Base-by-base conservation (phyloP, 1,140 invertebrate genomes). In the Melitaea cinxia region DNA sequence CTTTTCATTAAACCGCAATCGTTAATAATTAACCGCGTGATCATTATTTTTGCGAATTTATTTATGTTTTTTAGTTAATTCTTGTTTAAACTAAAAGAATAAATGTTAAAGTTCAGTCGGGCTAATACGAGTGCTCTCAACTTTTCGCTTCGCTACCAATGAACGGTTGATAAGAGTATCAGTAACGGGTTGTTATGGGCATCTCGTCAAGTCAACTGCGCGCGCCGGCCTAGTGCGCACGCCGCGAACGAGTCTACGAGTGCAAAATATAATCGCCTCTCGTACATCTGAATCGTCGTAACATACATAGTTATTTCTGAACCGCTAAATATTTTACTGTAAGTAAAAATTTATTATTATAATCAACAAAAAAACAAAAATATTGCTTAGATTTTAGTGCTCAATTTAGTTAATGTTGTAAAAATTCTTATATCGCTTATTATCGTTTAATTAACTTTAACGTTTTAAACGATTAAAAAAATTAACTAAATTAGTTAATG, bases 201-300 rank as follows among this genome's bases (percentile, higher is more conserved):
- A 3, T 9, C 2, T 21, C 23, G 59, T 26, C 28, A 56, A 80
- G 75, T 75, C 68, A 61, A 49, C 53, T 60, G 63, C 62, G 73
- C 67, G 75, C 77, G 58, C 61, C 67, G 37, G 50, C 37, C 57
- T 50, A 35, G 70, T 72, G 69, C 75, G 75, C 77, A 77, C 77
- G 77, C 71, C 61, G n/a, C 26, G 45, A 39, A 53, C 49, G 10
- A 42, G 14, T 10, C 59, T 15, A n/a, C n/a, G n/a, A n/a, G n/a
- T n/a, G n/a, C n/a, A n/a, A n/a, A n/a, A n/a, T n/a, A n/a, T n/a
- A n/a, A n/a, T n/a, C n/a, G n/a, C n/a, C 10, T 19, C 39, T 19
- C 15, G 15, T 9, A 45, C 17, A 5, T 15, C 9, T 17, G 1
- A 9, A 5, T 1, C 10, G 6, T 6, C 17, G 10, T n/a, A n/a